Evolutionary conservation across 2,888 invertebrate species (phyloP).

Genomic region (Lasioglossum zephyrum): DNA sequence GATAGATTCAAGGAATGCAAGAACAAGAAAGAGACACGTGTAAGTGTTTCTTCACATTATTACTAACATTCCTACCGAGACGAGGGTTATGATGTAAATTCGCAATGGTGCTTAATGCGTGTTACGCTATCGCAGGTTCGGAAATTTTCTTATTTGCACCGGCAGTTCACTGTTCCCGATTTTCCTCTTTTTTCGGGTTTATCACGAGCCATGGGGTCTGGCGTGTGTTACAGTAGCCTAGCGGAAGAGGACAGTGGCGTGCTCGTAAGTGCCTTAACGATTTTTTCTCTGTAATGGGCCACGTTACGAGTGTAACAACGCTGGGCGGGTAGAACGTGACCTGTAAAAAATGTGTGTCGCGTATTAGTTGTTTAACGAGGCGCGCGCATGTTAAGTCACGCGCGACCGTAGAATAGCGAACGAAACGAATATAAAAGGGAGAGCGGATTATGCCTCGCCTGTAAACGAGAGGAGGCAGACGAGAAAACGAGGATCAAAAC

Average conservation of each 20-base stretch:
- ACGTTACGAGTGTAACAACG: slow-evolving; percentile 39
- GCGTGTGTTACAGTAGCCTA: slow-evolving; percentile 32
- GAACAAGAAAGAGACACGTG: not conserved
- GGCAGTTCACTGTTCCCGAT: not conserved
- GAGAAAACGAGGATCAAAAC: not conserved
- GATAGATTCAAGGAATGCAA: not conserved
- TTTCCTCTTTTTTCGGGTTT: slow-evolving; percentile 30
- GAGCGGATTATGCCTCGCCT: slow-evolving; percentile 2
- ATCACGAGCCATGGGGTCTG: slow-evolving; percentile 46
- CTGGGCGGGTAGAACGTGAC: slow-evolving; percentile 32
- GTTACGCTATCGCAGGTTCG: slow-evolving; percentile 24
- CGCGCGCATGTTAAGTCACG: slow-evolving; percentile 44
- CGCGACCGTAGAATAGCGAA: slow-evolving; percentile 24
- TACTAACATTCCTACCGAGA: not conserved
- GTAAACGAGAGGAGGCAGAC: not conserved
- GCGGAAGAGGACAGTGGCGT: slow-evolving; percentile 51
- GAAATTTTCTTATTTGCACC: not conserved
- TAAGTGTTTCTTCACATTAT: not conserved
- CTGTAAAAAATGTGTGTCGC: slow-evolving; percentile 55
- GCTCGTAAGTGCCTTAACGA: slow-evolving; percentile 63
- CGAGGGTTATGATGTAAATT: not conserved
- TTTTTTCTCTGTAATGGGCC: slow-evolving; percentile 43
- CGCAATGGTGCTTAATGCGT: not conserved
- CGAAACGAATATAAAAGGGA: slow-evolving; percentile 21
- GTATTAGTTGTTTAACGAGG: slow-evolving; percentile 60